A percentile compares a stretch with the other conserved stretches of the same genome.
These are phyloP conservation scores for Coregonus suidteri DNA, from an alignment of 2,797 vertebrate genomes.

Conservation along the genomic window DNA sequence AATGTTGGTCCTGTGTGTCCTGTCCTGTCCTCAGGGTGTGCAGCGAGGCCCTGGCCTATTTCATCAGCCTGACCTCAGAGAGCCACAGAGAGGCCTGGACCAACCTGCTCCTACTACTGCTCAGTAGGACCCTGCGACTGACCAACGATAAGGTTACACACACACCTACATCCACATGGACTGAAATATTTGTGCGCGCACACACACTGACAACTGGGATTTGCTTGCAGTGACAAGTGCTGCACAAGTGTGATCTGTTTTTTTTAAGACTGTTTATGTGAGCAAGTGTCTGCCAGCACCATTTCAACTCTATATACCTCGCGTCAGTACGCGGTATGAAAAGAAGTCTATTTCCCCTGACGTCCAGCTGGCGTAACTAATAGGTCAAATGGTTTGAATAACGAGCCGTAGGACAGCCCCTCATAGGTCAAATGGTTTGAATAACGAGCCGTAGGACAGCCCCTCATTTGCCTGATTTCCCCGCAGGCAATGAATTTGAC, in stretches of 20 bases:
- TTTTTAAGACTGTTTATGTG: too few relatives aligned
- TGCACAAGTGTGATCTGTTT: too few relatives aligned
- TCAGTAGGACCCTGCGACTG: slow-evolving; percentile 93
- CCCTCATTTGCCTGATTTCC: slow-evolving; percentile 24
- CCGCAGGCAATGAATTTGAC: slow-evolving; percentile 2
- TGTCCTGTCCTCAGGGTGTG: slow-evolving; percentile 80
- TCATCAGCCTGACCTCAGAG: slow-evolving; percentile 95
- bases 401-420: background rate
- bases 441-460: background rate
- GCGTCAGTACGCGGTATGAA: background rate
- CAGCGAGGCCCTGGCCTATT: slow-evolving; percentile 91
- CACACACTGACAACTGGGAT: background rate
- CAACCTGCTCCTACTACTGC: slow-evolving; percentile 88
- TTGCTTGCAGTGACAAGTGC: background rate
- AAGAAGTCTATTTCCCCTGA: background rate
- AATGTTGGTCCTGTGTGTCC: slow-evolving; percentile 1
- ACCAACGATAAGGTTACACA: slow-evolving; percentile 81
- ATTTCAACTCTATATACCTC: too few relatives aligned
- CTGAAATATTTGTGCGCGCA: background rate
- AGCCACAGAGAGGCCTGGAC: slow-evolving; percentile 98
- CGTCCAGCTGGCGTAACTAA: background rate
- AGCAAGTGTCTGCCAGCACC: too few relatives aligned
- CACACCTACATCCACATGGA: background rate
- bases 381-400: background rate
- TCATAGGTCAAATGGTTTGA: background rate